Base-by-base conservation (phyloP, 2,797 vertebrate genomes). In the Melanogrammus aeglefinus region DNA sequence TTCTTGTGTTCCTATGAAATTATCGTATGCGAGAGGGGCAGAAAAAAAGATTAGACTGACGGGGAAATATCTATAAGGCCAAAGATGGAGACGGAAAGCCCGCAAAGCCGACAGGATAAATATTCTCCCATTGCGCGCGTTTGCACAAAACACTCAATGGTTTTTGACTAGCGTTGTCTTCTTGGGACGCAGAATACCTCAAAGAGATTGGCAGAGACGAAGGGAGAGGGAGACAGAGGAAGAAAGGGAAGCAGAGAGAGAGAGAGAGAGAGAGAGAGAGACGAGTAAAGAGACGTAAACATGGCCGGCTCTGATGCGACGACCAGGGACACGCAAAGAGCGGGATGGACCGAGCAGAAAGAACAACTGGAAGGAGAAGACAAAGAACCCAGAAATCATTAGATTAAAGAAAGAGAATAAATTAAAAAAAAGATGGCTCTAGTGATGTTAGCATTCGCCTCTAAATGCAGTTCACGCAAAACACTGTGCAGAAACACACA, bases 391-490 rank as follows among this genome's bases (percentile, higher is more conserved):
- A 66, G 27, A 66, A 66, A 66, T 27, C 7, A 66, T 27, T 24
- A 66, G 27, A 66, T 66, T 66, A 66, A 66, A 66, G n/a, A 10
- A 63, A 24, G 6, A 63, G 8, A 4, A 24, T 4, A 3, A 5
- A n/a, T 21, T 57, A 57, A 12, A 66, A 27, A 57, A n/a, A 21
- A 24, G n/a, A 63, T 27, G 63, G 79, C 83, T 83, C 82, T 84
- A 77, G 84, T 86, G 86, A 86, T 78, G 83, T 84, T 86, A 83
- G 85, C 84, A 86, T 87, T 90, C 85, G 84, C 77, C 84, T 84
- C 86, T 63, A 73, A 85, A 84, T 81, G 73, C 79, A 81, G 75
- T 29, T n/a, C 81, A 87, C 82, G 80, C 74, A 31, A 83, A 31
- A 83, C 86, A 85, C 80, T 74, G 84, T 84, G 44, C 16, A 18